These are phyloP conservation scores for Drosophila aff. DNA, from an alignment of 1,140 invertebrate species.

Conservation along the genomic window DNA sequence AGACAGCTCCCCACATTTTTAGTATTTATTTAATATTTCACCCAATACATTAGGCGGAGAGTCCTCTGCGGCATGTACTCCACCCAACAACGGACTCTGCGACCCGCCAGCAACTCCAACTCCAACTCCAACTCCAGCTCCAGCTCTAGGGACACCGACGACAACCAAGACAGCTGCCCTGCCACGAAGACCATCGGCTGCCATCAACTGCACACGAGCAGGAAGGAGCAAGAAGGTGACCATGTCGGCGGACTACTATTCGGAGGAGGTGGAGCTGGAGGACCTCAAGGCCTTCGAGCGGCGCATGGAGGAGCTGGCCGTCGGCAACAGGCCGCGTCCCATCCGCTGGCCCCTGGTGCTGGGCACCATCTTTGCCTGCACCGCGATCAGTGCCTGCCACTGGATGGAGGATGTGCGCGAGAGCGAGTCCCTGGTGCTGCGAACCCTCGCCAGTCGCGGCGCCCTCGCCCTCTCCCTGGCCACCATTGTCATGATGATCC, in stretches of 20 bases:
- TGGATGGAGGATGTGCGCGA: slow-evolving; percentile 3
- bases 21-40: background rate
- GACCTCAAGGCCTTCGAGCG: slow-evolving; percentile 20
- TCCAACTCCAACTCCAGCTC: background rate
- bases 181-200: background rate
- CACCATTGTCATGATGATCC: slow-evolving; percentile 1
- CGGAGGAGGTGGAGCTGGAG: slow-evolving; percentile 5
- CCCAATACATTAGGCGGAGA: background rate
- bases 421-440: background rate
- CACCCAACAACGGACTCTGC: background rate
- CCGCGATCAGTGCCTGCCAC: slow-evolving; percentile 13
- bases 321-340: background rate
- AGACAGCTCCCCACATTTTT: background rate
- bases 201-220: background rate
- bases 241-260: background rate
- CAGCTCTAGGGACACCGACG: background rate
- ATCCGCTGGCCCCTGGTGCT: slow-evolving; percentile 2
- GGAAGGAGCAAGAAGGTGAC: background rate
- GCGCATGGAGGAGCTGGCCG: slow-evolving; percentile 11
- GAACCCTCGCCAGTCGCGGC: background rate
- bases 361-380: slow-evolving; percentile 5
- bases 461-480: slow-evolving; percentile 7
- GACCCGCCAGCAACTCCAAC: background rate
- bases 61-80: background rate
- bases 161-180: background rate